Base-by-base conservation (phyloP, 2,113 vertebrate species). In the Telmatochromis brachygnathus region DNA sequence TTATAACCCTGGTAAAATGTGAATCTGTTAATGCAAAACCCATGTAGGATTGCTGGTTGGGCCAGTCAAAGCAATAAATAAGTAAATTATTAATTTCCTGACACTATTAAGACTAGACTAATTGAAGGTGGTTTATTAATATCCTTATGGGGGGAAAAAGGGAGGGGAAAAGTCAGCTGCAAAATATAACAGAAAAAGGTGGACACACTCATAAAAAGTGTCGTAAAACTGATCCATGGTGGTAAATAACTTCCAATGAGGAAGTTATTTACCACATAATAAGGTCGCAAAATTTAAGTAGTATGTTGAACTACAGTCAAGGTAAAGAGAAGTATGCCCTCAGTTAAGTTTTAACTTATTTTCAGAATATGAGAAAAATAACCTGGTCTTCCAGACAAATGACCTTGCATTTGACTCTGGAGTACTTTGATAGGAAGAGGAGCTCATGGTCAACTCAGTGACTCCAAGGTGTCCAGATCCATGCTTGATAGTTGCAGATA, bases 141-240 rank as follows among this genome's bases (percentile, higher is more conserved):
- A 19, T 35, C 30, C 60, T 35, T 35, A 11, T 35, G 3, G 51
- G 51, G 54, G 30, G 0, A 0, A 2, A 28, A 17, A 1, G 28
- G 28, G 6, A 1, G 28, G 9, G 30, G 4, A 6, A 7, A 35
- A 12, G 19, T 68, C 11, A n/a, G 35, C 19, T 21, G 62, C 35
- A 68, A 39, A 68, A 68, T 39, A 39, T 21, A 68, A 14, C 35
- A 68, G 4, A 68, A 39, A 21, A 39, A 68, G 19, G 33, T 68
- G 4, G 11, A 39, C 19, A 35, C 60, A 65, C 60, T 65, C 10
- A 62, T 62, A 30, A 60, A 30, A 17, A 7, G 30, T 35, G 9
- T 12, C 1, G 2, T 33, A 62, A 35, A 35, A 62, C 6, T 65
- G 33, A 37, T 37, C 6, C 30, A 65, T 37, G 6, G 3, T 37